Evolutionary conservation across 2,113 vertebrate genomes (phyloP).

Genomic region (Gnathochromis pfefferi): DNA sequence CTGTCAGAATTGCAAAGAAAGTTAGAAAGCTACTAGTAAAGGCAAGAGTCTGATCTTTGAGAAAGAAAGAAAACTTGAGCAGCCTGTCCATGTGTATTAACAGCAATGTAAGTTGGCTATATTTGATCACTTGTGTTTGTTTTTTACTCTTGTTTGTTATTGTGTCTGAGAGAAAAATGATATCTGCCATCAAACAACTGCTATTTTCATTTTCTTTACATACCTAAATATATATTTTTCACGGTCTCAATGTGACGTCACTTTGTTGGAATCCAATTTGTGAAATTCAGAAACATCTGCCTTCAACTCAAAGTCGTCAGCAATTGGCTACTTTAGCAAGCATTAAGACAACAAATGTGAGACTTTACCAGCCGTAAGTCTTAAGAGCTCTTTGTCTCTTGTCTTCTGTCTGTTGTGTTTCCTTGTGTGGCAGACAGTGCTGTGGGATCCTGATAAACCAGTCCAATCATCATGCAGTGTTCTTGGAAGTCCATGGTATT

Average conservation of each 20-base stretch:
- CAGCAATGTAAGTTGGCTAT: not conserved
- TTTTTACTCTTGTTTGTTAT: not conserved
- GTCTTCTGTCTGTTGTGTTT: not conserved
- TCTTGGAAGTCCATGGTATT: slow-evolving; percentile 94
- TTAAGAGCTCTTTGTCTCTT: not conserved
- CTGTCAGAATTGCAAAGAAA: not conserved
- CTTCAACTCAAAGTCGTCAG: not conserved
- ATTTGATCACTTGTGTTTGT: not conserved
- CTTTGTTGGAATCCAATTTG: not conserved
- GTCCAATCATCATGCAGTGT: slow-evolving; percentile 90
- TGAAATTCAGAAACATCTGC: not conserved
- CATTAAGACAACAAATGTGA: not conserved
- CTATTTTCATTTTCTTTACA: not conserved
- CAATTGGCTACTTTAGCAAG: not conserved
- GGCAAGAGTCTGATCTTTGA: not conserved
- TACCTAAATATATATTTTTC: not conserved
- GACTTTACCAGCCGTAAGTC: not conserved
- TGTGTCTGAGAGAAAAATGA: not conserved
- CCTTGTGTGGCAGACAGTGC: not conserved
- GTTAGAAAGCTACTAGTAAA: not conserved
- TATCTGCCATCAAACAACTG: not conserved
- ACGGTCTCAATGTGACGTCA: not conserved
- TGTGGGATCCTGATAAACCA: slow-evolving; percentile 73
- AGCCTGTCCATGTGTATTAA: not conserved
- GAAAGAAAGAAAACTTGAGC: not conserved